Evolutionary conservation across 2,797 vertebrate species (phyloP), one percentile per base, ranked within the genome.

Genomic region (Gobio occitaniae): DNA sequence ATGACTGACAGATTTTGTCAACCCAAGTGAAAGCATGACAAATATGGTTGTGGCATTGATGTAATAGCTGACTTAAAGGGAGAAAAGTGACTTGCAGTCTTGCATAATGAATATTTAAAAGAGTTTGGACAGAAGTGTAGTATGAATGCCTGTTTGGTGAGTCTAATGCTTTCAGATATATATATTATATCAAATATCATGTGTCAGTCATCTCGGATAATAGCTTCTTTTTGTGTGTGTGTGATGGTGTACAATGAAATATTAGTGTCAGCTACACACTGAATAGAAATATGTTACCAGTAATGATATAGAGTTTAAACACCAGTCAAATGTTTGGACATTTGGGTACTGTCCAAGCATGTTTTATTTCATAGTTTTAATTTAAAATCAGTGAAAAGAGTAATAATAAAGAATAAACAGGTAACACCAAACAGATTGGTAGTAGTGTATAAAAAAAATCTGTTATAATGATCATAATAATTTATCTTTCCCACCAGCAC

Each of bases 1-100:
- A 80, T 87, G 83, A 87, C 75, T 78, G 74, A 29, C 82, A 71
- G 65, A 61, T 71, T 61, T 80, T 71, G 83, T 48, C 72, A 78
- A 77, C 29, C 9, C 65, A 61, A 74, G 48, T 38, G 68, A 82
- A 83, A 84, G 47, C 84, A 52, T 66, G 54, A 41, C 25, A 79
- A 78, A 66, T 54, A 48, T 68, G 38, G 29, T 82, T 63, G 65
- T 82, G 63, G 50, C 25, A 79, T 77, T 75, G 83, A 86, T 52
- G 47, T 66, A 52, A 70, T 65, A 17, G 70, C 38, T 82, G 29
- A 52, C 83, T 75, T 29, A 25, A 13, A 63, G 47, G 56, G 50
- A 59, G 72, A 54, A 52, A 80, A 70, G 65, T 50, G 54, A 80
- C 68, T 82, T 6, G 11, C 70, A 83, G 61, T 72, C 29, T 16